Percentiles rank a stretch among this genome's conserved stretches.
phyloP scores from a whole-genome alignment of 2,888 invertebrate species.

The Labia minor region DNA sequence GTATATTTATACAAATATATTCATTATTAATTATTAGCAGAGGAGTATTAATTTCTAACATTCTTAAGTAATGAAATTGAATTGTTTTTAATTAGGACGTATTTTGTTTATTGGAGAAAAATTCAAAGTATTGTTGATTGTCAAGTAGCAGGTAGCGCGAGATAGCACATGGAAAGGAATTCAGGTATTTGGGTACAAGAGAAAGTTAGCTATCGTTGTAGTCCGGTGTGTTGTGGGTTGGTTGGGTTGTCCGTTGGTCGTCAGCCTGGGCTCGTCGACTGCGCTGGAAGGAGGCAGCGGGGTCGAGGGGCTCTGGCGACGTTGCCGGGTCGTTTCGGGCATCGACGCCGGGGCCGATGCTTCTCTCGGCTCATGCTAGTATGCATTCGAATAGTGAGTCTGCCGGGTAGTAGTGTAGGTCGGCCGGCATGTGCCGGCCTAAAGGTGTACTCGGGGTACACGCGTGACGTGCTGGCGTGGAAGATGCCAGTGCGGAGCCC shows the following conservation, averaged over 20 bases:
- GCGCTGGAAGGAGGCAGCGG: not conserved
- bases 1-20: too few species aligned
- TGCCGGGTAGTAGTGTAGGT: not conserved
- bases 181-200: not conserved
- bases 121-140: too few species aligned
- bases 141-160: not conserved
- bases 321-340: conserved; percentile 3
- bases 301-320: not conserved
- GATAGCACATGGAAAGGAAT: not conserved
- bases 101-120: too few species aligned
- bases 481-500: conserved; percentile 32
- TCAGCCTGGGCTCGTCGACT: not conserved
- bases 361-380: not conserved
- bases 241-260: not conserved
- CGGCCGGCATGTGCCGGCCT: not conserved
- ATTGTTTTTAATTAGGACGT: too few species aligned
- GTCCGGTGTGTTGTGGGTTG: not conserved
- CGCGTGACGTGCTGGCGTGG: conserved; percentile 17
- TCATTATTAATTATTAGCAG: too few species aligned
- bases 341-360: conserved; percentile 2
- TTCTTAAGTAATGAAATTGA: too few species aligned
- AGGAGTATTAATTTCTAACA: too few species aligned
- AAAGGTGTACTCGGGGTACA: too few species aligned
- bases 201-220: not conserved
- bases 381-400: not conserved